Evolutionary conservation across 2,113 vertebrate species (phyloP), one percentile per base, ranked within the genome.

Genomic region (Takifugu flavidus): DNA sequence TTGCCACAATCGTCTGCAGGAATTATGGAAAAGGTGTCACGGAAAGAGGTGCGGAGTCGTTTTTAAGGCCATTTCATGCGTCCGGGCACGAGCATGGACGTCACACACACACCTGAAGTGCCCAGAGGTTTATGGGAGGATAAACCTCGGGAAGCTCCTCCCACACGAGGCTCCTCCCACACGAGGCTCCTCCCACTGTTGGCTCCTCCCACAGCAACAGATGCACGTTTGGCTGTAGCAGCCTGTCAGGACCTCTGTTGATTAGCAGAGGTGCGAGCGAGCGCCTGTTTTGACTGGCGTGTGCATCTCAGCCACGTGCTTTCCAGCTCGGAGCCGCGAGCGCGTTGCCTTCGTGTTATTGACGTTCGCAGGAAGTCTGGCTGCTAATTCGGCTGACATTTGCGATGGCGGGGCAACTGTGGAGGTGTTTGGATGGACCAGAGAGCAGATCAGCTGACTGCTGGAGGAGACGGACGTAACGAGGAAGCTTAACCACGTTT

Each of bases 361-460:
- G 34, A 70, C 49, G 56, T 56, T 67, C 20, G 6, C 67, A 61
- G 74, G 72, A 76, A 57, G 51, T 31, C 53, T 51, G 65, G 6
- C 49, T 58, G 43, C 58, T 82, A 87, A 85, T 84, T 77, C 82
- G 77, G 57, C 65, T 84, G 85, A 82, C 75, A 84, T 87, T 87
- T 84, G 49, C 53, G 53, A 49, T 57, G 62, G 62, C 50, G 50
- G 46, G 67, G 62, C 56, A 65, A 70, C 62, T 73, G 25, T 25
- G 50, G 53, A 66, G 44, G 1, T n/a, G 67, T 61, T 77, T 49
- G 25, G 51, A 44, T 60, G 56, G 57, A 49, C 55, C 39, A 60
- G 44, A 75, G 70, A 74, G 75, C 72, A 79, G 82, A 80, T 46
- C 73, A 76, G 69, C 65, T 75, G 67, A 84, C 79, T 79, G 69